phyloP scores from a whole-genome alignment of 2,888 invertebrate species.

The Caenorhabditis panamensis region DNA sequence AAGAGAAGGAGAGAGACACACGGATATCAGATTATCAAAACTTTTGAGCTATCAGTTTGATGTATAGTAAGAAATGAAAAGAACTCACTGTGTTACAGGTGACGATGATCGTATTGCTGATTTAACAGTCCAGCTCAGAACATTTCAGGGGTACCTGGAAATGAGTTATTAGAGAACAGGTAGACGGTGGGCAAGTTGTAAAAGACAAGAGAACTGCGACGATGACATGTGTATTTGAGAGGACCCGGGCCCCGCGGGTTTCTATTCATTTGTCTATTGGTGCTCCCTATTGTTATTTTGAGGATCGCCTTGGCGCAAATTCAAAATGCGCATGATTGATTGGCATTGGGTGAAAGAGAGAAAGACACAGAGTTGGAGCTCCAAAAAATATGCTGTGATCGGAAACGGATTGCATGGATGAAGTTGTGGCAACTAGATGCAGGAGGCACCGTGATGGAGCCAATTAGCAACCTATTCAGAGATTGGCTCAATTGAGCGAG shows the following conservation, averaged over 20 bases:
- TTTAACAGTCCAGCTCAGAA: not conserved
- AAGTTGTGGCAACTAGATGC: not conserved
- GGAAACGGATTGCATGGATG: constrained; percentile 18
- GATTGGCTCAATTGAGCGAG: constrained; percentile 45
- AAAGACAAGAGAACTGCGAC: constrained; percentile 16
- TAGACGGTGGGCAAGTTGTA: not conserved
- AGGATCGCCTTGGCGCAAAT: constrained; percentile 62
- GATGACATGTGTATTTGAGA: constrained; percentile 51
- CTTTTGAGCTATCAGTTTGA: not conserved
- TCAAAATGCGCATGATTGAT: constrained; percentile 66
- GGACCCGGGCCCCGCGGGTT: constrained; percentile 15
- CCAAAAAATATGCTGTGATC: not conserved
- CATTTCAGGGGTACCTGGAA: constrained; percentile 33
- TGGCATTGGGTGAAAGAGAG: constrained; percentile 25
- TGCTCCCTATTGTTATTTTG: constrained; percentile 52
- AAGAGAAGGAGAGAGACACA: not conserved
- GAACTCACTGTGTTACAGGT: constrained; percentile 4
- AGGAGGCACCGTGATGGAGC: constrained; percentile 27
- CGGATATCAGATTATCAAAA: not conserved
- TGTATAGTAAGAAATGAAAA: not conserved
- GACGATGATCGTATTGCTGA: not conserved
- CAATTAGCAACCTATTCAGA: constrained; percentile 38
- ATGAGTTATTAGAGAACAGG: not conserved
- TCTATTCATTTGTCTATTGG: constrained; percentile 21
- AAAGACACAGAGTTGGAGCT: not conserved